Conservation (phyloP, 2,888 invertebrate species). For the Hyppa rectilinea region DNA sequence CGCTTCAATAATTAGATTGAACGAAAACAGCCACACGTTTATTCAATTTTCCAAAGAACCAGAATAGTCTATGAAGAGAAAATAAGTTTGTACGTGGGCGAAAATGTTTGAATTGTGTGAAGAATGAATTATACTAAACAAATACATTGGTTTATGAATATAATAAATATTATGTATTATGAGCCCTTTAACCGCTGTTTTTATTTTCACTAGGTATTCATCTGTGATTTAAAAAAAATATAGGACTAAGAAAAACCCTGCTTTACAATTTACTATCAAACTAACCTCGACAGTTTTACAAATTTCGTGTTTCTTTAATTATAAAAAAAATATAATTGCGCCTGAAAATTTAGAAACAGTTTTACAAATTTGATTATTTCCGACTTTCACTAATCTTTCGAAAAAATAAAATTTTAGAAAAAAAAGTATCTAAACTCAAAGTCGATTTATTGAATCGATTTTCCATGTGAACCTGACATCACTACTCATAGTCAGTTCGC, state of each 20-base stretch:
- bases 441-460: background rate
- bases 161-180: too few relatives aligned
- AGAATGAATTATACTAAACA: conserved; percentile 16
- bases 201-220: conserved; percentile 29
- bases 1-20: too few relatives aligned
- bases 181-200: conserved; percentile 27
- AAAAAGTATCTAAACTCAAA: too few relatives aligned
- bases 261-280: background rate
- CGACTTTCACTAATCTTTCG: too few relatives aligned
- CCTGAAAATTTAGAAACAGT: too few relatives aligned
- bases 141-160: conserved; percentile 31
- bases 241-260: background rate
- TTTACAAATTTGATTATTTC: too few relatives aligned
- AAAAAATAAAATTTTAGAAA: too few relatives aligned
- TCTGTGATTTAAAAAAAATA: conserved; percentile 39
- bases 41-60: background rate
- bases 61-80: too few relatives aligned
- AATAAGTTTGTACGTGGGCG: background rate
- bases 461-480: conserved; percentile 32
- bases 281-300: background rate
- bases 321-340: too few relatives aligned
- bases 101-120: conserved; percentile 18
- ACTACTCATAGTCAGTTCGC: conserved; percentile 48
- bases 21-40: background rate
- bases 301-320: background rate